These are phyloP conservation scores for Stigmatopora argus DNA, from an alignment of 2,113 vertebrate genomes.

Conservation along the genomic window DNA sequence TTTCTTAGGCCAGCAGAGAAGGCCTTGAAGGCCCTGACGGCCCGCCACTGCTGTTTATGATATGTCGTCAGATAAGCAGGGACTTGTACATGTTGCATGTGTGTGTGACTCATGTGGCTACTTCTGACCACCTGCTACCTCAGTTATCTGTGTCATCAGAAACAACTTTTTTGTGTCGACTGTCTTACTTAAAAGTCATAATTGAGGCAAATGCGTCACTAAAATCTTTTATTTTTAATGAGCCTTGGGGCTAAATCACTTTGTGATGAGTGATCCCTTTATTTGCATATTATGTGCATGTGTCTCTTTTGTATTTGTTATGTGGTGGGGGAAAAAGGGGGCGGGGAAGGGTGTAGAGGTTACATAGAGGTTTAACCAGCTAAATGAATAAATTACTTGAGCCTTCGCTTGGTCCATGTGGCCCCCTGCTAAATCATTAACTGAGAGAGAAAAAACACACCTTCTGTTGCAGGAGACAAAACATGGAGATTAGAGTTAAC, in stretches of 20 bases:
- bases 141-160: conserved; percentile 45
- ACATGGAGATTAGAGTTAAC: conserved; percentile 12
- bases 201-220: neutral
- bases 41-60: too few relatives aligned
- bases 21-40: too few relatives aligned
- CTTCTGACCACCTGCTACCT: conserved; percentile 60
- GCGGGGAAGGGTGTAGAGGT: neutral
- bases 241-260: neutral
- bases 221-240: neutral
- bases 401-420: conserved; percentile 34
- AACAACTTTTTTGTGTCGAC: neutral
- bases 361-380: conserved; percentile 13
- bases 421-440: conserved; percentile 51
- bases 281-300: conserved; percentile 1
- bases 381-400: conserved; percentile 46
- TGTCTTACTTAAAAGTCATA: neutral
- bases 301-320: neutral
- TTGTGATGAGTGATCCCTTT: neutral
- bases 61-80: conserved; percentile 59
- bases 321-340: neutral
- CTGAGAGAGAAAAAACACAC: conserved; percentile 33
- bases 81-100: conserved; percentile 30
- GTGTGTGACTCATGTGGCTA: conserved; percentile 27
- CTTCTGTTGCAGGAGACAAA: conserved; percentile 59
- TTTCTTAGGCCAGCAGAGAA: conserved; percentile 34